A percentile compares a stretch with the other conserved stretches of the same genome.
These are phyloP conservation scores for Phrynosoma blainvillii DNA, from an alignment of 2,113 vertebrate species.

Conservation along the genomic window DNA sequence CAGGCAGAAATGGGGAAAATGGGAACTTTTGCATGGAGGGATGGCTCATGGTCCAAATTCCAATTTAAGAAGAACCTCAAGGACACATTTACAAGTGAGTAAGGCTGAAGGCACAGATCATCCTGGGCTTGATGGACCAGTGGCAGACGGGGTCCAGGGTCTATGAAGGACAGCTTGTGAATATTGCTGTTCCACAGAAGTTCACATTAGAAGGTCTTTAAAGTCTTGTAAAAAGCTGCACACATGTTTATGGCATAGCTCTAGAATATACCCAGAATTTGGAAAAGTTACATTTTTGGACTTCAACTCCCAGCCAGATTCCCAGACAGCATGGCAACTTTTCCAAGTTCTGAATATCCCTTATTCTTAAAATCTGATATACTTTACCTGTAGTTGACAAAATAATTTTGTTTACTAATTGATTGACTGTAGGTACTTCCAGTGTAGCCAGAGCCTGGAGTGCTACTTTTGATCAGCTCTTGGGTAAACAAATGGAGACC, in stretches of 20 bases:
- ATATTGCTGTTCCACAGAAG: background rate
- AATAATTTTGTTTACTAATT: background rate
- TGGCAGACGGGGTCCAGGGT: too few relatives aligned
- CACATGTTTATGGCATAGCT: background rate
- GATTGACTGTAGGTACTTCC: constrained; percentile 79
- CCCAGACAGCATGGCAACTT: too few relatives aligned
- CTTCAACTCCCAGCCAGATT: too few relatives aligned
- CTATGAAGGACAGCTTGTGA: background rate
- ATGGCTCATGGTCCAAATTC: too few relatives aligned
- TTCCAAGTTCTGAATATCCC: background rate
- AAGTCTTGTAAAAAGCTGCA: too few relatives aligned
- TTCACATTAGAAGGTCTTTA: background rate
- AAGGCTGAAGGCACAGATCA: too few relatives aligned
- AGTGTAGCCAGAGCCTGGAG: constrained; percentile 89
- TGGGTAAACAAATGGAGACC: constrained; percentile 75
- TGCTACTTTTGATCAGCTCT: constrained; percentile 84
- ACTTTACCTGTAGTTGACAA: background rate
- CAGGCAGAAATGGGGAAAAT: background rate
- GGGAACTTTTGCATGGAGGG: too few relatives aligned
- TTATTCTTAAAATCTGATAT: background rate
- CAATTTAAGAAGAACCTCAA: too few relatives aligned
- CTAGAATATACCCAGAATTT: too few relatives aligned
- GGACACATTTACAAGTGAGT: too few relatives aligned
- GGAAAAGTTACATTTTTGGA: too few relatives aligned
- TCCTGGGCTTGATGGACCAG: too few relatives aligned